Evolutionary conservation across 2,797 vertebrate species (phyloP).

Genomic region (Echiichthys vipera): DNA sequence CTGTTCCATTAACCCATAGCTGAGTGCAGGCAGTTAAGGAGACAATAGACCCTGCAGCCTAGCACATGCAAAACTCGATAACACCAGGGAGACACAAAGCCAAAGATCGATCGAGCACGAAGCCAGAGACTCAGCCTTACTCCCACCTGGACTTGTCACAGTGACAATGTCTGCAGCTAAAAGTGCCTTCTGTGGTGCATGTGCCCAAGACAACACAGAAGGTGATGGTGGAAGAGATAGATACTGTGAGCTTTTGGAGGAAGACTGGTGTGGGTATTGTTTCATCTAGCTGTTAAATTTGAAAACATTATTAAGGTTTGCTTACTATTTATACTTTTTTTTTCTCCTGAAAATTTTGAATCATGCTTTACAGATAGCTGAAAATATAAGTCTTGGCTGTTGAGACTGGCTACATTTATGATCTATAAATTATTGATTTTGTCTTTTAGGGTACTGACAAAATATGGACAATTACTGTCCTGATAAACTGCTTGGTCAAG

Average conservation of each 20-base stretch:
- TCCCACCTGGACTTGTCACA: constrained; percentile 47
- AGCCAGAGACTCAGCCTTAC: constrained; percentile 36
- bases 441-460: neutral
- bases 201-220: neutral
- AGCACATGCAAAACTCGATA: constrained; percentile 54
- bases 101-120: constrained; percentile 49
- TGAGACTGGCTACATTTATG: neutral
- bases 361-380: too few relatives aligned
- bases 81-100: constrained; percentile 59
- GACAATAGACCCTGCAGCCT: constrained; percentile 51
- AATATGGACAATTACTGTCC: neutral
- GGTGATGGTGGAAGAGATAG: neutral
- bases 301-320: too few relatives aligned
- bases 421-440: neutral
- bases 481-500: neutral
- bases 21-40: constrained; percentile 52
- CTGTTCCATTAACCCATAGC: constrained; percentile 62
- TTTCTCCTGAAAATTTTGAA: too few relatives aligned
- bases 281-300: neutral
- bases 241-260: neutral
- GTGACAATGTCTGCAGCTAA: constrained; percentile 32
- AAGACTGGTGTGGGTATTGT: neutral
- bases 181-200: neutral
- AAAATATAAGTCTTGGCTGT: neutral
- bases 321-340: too few relatives aligned